Conservation (phyloP, 37 sponge, comb jelly and placozoan genomes). For the Bolinopsis microptera region DNA sequence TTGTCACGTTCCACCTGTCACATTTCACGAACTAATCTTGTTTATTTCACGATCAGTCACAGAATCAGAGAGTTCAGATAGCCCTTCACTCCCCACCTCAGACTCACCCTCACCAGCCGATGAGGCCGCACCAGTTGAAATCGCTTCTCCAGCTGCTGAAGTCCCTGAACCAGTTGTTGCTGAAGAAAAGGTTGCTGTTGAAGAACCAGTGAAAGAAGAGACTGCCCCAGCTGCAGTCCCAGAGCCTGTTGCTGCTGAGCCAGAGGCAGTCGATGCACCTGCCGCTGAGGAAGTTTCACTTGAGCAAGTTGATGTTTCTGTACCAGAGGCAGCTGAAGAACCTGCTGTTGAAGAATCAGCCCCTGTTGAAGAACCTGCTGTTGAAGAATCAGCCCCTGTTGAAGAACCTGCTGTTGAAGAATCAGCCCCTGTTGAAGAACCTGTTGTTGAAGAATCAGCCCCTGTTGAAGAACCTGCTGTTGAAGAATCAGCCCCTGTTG, state of each 20-base stretch:
- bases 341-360: not conserved
- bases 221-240: not conserved
- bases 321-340: not conserved
- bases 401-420: not conserved
- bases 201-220: not conserved
- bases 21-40: not conserved
- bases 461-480: not conserved
- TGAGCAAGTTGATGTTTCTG: not conserved
- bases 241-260: not conserved
- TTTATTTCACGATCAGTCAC: not conserved
- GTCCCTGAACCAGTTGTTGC: slow-evolving; percentile 20
- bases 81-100: not conserved
- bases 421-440: slow-evolving; percentile 4
- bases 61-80: not conserved
- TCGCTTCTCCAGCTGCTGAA: not conserved
- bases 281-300: not conserved
- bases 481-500: not conserved
- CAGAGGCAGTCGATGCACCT: not conserved
- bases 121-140: not conserved
- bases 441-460: not conserved
- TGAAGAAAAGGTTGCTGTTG: not conserved
- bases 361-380: not conserved
- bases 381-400: not conserved
- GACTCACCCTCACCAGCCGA: slow-evolving; percentile 23
- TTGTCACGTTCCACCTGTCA: no score